Evolutionary conservation across 1,140 invertebrate species (phyloP).

Genomic region (Daktulosphaira vitifoliae): DNA sequence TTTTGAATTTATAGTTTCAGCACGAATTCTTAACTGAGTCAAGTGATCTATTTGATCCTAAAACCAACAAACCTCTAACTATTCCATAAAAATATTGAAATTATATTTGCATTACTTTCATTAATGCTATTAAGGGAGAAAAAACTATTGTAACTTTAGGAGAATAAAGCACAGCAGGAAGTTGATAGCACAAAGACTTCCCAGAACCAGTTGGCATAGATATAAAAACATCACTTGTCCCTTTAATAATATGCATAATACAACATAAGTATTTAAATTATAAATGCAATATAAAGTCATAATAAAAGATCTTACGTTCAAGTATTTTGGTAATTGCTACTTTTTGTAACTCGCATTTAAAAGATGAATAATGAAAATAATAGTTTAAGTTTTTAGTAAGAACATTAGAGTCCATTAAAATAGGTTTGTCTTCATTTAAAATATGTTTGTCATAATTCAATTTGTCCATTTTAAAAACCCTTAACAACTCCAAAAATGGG

Average conservation of each 20-base stretch:
- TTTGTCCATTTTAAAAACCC: too few species aligned
- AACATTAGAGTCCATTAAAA: background rate
- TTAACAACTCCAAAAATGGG: too few species aligned
- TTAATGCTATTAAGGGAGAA: conserved; percentile 60
- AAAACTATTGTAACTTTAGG: conserved; percentile 56
- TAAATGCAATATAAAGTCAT: background rate
- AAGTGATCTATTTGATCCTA: conserved; percentile 50
- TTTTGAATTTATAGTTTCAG: conserved; percentile 84
- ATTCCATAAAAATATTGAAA: background rate
- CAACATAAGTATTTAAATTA: background rate
- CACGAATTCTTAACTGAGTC: conserved; percentile 57
- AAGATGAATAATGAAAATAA: conserved; percentile 38
- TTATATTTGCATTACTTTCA: conserved; percentile 45
- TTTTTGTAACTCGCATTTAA: conserved; percentile 50
- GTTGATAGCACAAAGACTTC: conserved; percentile 63
- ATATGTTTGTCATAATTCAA: too few species aligned
- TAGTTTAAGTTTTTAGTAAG: conserved; percentile 5
- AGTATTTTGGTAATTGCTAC: conserved; percentile 47
- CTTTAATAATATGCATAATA: conserved; percentile 44
- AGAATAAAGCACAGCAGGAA: conserved; percentile 53
- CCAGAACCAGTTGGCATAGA: conserved; percentile 66
- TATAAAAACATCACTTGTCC: conserved; percentile 55
- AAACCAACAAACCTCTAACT: background rate
- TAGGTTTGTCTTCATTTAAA: too few species aligned
- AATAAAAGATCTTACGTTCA: conserved; percentile 43